Evolutionary conservation across 2,113 vertebrate species (phyloP).

Genomic region (Heterotilapia buettikoferi): DNA sequence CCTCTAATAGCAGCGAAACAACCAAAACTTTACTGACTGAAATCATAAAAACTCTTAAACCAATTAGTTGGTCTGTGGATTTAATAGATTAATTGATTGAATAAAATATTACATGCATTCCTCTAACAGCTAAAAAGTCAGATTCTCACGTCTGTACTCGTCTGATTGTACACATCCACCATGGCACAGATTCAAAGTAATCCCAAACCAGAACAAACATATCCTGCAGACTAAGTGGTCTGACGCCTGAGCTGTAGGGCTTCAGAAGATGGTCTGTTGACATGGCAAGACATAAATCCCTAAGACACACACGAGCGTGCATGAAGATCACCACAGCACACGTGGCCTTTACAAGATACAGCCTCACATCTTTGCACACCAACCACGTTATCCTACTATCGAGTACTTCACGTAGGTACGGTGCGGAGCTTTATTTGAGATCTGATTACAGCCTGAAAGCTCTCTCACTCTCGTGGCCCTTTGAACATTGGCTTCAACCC

Average conservation of each 20-base stretch:
- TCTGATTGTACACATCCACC: neutral
- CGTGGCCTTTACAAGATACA: neutral
- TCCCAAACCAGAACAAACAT: neutral
- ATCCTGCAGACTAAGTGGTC: neutral
- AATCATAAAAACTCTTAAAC: neutral
- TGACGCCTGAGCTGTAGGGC: neutral
- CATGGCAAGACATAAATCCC: conserved; percentile 12
- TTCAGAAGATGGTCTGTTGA: conserved; percentile 24
- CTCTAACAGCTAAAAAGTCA: neutral
- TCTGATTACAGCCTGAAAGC: neutral
- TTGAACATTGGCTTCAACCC: neutral
- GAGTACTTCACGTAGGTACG: neutral
- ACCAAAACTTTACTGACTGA: neutral
- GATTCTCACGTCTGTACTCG: neutral
- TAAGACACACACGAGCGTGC: neutral
- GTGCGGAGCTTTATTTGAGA: neutral
- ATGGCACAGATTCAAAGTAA: neutral
- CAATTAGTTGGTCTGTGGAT: neutral
- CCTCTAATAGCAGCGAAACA: rapidly evolving
- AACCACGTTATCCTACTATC: neutral
- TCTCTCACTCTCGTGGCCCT: neutral
- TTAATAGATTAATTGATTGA: neutral
- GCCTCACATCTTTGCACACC: neutral
- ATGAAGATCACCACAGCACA: neutral
- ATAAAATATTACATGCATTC: neutral